Conservation (phyloP, 2,113 vertebrate genomes). For the Hippocampus guttulatus region DNA sequence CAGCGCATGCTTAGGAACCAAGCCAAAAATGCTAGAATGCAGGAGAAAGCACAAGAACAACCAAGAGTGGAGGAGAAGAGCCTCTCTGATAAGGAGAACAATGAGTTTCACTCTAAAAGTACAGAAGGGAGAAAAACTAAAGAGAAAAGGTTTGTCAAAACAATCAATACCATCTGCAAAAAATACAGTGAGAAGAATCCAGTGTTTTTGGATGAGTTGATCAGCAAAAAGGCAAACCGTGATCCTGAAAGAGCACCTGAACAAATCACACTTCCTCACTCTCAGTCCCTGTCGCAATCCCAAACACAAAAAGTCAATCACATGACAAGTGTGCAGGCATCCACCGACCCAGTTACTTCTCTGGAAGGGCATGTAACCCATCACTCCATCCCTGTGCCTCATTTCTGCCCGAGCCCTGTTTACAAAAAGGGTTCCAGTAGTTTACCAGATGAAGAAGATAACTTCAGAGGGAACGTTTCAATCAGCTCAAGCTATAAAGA, state of each 20-base stretch:
- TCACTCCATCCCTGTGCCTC: slow-evolving; percentile 48
- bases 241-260: slow-evolving; percentile 10
- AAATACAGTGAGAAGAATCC: slow-evolving; percentile 18
- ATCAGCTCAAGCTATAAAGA: slow-evolving; percentile 16
- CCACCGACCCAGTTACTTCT: not conserved
- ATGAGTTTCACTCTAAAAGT: slow-evolving; percentile 36
- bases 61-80: slow-evolving; percentile 41
- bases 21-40: slow-evolving; percentile 49
- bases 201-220: slow-evolving; percentile 3
- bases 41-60: slow-evolving; percentile 47
- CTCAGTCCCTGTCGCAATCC: not conserved
- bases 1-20: slow-evolving; percentile 66
- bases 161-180: slow-evolving; percentile 18
- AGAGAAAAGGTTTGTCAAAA: slow-evolving; percentile 26
- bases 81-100: slow-evolving; percentile 71
- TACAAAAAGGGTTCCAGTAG: slow-evolving; percentile 38
- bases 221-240: not conserved
- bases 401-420: slow-evolving; percentile 64
- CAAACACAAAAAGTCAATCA: slow-evolving; percentile 19
- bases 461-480: slow-evolving; percentile 13
- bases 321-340: slow-evolving; percentile 5
- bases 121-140: slow-evolving; percentile 30
- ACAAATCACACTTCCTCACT: slow-evolving; percentile 8
- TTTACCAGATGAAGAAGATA: not conserved
- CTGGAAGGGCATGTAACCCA: slow-evolving; percentile 28